A percentile compares a stretch with the other conserved stretches of the same genome.
phyloP scores from a whole-genome alignment of 2,888 invertebrate genomes.

The Apamea crenata region DNA sequence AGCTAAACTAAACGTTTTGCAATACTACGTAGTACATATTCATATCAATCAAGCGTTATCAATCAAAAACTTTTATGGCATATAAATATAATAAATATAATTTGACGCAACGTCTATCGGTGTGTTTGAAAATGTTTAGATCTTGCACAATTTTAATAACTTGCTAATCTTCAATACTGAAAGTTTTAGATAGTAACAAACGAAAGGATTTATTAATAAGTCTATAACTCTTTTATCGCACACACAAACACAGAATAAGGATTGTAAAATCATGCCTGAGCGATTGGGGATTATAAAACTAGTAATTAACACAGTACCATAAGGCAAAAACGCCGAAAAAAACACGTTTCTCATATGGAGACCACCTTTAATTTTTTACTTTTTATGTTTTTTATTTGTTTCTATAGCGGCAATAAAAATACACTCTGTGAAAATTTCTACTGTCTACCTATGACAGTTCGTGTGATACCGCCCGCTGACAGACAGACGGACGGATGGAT shows the following conservation, averaged over 20 bases:
- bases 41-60: slow-evolving; percentile 29
- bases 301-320: too few relatives aligned
- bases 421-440: too few relatives aligned
- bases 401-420: too few relatives aligned
- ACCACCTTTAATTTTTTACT: too few relatives aligned
- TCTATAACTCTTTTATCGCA: background rate
- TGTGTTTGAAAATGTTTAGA: background rate
- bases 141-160: slow-evolving; percentile 33
- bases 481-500: too few relatives aligned
- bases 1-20: background rate
- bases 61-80: background rate
- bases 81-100: background rate
- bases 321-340: too few relatives aligned
- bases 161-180: slow-evolving; percentile 17
- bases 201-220: background rate
- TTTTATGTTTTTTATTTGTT: too few relatives aligned
- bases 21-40: background rate
- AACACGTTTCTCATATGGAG: too few relatives aligned
- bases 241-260: background rate
- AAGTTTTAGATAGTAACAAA: background rate
- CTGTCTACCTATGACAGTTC: too few relatives aligned
- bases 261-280: background rate
- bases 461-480: too few relatives aligned
- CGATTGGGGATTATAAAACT: background rate
- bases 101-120: slow-evolving; percentile 11